Base-by-base conservation (phyloP, 2,797 vertebrate species). In the Masticophis lateralis region DNA sequence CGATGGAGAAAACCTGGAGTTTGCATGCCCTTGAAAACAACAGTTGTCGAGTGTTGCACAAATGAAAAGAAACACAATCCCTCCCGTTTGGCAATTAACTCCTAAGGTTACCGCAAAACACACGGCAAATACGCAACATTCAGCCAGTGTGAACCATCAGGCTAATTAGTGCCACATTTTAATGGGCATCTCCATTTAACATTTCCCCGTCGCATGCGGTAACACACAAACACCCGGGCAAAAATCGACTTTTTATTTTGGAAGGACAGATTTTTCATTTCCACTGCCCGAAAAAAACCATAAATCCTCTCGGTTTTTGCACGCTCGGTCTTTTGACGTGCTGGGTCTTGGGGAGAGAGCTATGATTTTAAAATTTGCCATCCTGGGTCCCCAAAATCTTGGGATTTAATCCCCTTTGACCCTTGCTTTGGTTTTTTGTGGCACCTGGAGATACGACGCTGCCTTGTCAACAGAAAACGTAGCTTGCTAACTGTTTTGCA, bases 31-130 rank as follows among this genome's bases (percentile, higher is more conserved):
- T 57, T 16, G 86, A 20, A 47, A 43, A 22, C 47, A 20, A 16
- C 32, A 22, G 5, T 32, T 14, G 28, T 11, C 27, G 59, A 61
- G 12, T 14, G 87, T 27, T 13, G 61, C 86, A 16, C 55, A 10
- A 51, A 79, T 91, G 16, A 37, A 47, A 32, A 61, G 55, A 27
- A 13, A 60, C 16, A 14, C 28, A 74, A 16, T 91, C 13, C 10
- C 43, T 60, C 86, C 3, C 7, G 5, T 43, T 37, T 10, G 16
- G 86, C 3, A 53, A 88, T 88, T 88, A 88, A 88, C 86, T 79
- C 86, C 86, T 79, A 91, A 88, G 92, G 63, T 91, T 93, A 91
- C 90, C 18, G 63, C 74, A 93, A 91, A 66, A 66, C 61, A 91
- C 63, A 88, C 61, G 25, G n/a, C 25, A 1, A 16, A n/a, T 55